These are phyloP conservation scores for Chiroxiphia lanceolata DNA, from an alignment of 2,797 vertebrate genomes.

Conservation along the genomic window DNA sequence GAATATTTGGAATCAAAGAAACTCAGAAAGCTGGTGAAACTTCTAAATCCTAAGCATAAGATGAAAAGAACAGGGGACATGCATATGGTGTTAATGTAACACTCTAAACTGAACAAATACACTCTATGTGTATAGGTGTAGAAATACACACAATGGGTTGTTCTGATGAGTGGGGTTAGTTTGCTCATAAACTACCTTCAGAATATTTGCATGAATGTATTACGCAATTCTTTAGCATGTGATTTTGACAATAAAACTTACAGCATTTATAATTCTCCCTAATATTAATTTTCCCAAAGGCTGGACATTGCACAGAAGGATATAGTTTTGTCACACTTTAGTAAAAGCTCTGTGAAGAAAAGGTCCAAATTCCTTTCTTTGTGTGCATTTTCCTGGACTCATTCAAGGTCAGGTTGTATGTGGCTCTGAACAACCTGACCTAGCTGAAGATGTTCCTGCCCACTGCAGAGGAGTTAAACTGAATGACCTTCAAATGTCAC, in stretches of 20 bases:
- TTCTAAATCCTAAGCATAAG: background rate
- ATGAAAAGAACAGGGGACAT: background rate
- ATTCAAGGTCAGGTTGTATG: accelerated
- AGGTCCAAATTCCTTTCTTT: background rate
- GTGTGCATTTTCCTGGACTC: background rate
- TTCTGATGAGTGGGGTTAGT: background rate
- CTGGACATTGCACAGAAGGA: background rate
- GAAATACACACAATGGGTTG: background rate
- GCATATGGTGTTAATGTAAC: background rate
- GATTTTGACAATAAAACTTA: background rate
- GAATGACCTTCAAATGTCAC: background rate
- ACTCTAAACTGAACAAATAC: background rate
- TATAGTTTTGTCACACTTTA: background rate
- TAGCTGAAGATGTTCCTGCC: background rate
- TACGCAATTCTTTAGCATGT: background rate
- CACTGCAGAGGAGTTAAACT: background rate
- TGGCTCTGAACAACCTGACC: background rate
- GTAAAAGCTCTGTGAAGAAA: background rate
- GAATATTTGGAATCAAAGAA: background rate
- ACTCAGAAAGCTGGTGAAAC: background rate
- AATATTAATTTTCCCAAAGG: background rate
- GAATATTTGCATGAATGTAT: background rate
- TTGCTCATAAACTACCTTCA: background rate
- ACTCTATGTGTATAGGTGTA: background rate
- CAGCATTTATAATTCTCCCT: background rate